Evolutionary conservation across 2,888 invertebrate species (phyloP), one percentile per base, ranked within the genome.

Genomic region (Tenthredo livida): DNA sequence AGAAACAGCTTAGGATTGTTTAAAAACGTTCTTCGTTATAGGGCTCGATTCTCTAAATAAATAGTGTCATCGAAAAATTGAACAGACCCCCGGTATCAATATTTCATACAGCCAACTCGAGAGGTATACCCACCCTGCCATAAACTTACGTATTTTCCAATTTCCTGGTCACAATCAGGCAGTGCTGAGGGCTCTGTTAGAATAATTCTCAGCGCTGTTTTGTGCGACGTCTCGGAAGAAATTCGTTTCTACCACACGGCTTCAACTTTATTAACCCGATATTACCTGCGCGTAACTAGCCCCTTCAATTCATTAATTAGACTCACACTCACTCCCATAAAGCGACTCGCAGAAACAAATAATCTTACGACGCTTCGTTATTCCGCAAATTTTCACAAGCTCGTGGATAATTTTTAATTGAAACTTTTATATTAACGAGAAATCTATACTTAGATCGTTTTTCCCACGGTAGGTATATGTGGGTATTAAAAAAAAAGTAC

Each of bases 201-300:
- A 65, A 65, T 65, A 25, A 29, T 65, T 12, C 33, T 67, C 67
- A 17, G 33, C 7, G 12, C 29, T 15, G 17, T 17, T 61, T 58
- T 61, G 21, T 61, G 12, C 61, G 2, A 61, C 25, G 25, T 61
- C 21, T 61, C 61, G 10, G 6, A 3, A 33, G 67, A 67, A 33
- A 67, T 33, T 67, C 33, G 33, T 17, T 29, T 67, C 17, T 15
- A 67, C 33, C 29, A 17, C 29, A 67, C 0, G 67, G 67, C 33
- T 67, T 67, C 17, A 67, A 33, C 33, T 29, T 67, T 67, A 67
- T 67, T 25, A 67, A 33, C 67, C 67, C 33, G 33, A 33, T 67
- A 67, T 67, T 67, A 67, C 25, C 67, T 33, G 12, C 67, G 12
- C 67, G 67, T 67, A 67, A 67, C 67, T 25, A 67, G 33, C 33